These are phyloP conservation scores for Cephus pulcher DNA, from an alignment of 2,888 invertebrate species.

Conservation along the genomic window DNA sequence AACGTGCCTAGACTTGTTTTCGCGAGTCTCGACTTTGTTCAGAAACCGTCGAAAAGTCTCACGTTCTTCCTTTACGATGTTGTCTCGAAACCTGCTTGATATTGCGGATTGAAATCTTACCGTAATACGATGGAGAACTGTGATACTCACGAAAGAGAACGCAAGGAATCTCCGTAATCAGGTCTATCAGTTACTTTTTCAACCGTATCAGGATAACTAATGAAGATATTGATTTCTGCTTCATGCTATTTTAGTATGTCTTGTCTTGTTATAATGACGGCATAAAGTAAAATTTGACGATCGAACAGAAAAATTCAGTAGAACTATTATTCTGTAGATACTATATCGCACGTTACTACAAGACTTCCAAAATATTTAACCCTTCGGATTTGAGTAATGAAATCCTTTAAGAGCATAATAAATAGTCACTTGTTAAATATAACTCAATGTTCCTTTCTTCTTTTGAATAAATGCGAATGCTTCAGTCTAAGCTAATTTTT, in stretches of 20 bases:
- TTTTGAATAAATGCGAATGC: neutral
- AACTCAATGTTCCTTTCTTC: neutral
- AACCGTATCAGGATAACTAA: neutral
- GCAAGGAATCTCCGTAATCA: neutral
- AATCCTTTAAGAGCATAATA: neutral
- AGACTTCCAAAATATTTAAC: neutral
- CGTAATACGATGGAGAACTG: neutral
- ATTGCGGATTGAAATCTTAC: neutral
- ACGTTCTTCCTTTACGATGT: neutral
- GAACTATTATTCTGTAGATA: neutral
- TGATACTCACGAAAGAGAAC: neutral
- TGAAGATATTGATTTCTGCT: neutral
- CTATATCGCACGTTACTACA: neutral
- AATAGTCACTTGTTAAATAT: neutral
- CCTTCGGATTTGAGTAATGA: neutral
- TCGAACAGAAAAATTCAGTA: neutral
- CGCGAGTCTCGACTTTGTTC: neutral
- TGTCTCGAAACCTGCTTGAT: neutral
- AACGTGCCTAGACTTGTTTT: neutral
- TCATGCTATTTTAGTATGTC: neutral
- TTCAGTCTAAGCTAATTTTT: neutral
- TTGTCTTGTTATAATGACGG: neutral
- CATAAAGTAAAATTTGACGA: neutral
- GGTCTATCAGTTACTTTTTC: neutral
- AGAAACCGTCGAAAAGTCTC: neutral